Evolutionary conservation across 2,888 invertebrate genomes (phyloP).

Genomic region (Stomorhina lunata): DNA sequence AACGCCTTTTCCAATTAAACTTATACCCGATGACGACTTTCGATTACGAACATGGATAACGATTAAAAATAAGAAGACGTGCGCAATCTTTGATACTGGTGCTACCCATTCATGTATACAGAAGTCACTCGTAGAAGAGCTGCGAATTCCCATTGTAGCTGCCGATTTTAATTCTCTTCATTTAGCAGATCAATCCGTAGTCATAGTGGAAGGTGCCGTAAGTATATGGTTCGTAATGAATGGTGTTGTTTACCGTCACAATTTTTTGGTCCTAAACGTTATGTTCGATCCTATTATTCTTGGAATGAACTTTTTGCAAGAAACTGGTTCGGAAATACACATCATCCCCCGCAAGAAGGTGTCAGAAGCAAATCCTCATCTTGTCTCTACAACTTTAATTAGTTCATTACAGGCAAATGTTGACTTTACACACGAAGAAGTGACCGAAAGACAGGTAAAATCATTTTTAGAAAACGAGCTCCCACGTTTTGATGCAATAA

Average conservation of each 20-base stretch:
- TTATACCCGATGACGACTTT: not conserved
- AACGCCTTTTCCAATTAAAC: not conserved
- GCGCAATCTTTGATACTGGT: not conserved
- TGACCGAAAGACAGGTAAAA: not conserved
- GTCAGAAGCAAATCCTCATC: too few relatives aligned
- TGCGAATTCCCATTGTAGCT: not conserved
- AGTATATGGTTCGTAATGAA: too few relatives aligned
- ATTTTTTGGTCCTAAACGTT: too few relatives aligned
- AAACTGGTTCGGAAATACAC: too few relatives aligned
- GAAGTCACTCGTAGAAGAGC: not conserved
- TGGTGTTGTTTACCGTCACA: too few relatives aligned
- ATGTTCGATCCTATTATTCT: too few relatives aligned
- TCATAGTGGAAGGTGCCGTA: not conserved
- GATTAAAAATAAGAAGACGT: not conserved
- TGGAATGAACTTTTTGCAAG: too few relatives aligned
- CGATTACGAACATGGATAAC: not conserved
- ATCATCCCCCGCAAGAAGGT: too few relatives aligned
- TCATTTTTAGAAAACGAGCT: conserved; percentile 8
- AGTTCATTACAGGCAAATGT: too few relatives aligned
- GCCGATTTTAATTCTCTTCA: not conserved
- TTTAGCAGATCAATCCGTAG: not conserved
- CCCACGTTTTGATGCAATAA: not conserved
- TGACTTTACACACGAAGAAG: not conserved
- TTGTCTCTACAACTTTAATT: too few relatives aligned
- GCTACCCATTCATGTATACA: not conserved